Percentiles rank a stretch among this genome's conserved stretches.
These are phyloP conservation scores for Gymnobelideus leadbeateri DNA, from an alignment of 2,113 vertebrate species.

Conservation along the genomic window DNA sequence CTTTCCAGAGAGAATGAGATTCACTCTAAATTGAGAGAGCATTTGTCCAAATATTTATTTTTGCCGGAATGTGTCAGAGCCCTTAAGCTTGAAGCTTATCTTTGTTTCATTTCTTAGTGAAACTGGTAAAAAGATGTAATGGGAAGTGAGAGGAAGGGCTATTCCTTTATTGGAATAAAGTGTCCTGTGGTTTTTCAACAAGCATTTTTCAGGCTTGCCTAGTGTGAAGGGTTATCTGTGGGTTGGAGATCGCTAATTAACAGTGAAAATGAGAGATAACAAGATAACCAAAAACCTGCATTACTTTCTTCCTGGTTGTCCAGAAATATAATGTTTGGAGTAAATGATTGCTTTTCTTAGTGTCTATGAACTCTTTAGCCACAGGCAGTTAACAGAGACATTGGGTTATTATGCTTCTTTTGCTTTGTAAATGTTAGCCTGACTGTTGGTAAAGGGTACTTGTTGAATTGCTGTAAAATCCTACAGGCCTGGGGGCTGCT, in stretches of 20 bases:
- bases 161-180: conserved; percentile 17
- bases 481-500: neutral
- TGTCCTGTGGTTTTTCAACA: neutral
- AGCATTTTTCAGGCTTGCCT: conserved; percentile 27
- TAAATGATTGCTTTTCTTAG: neutral
- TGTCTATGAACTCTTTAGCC: conserved; percentile 19
- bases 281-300: neutral
- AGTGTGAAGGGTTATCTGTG: conserved; percentile 19
- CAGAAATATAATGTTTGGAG: neutral
- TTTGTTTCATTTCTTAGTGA: conserved; percentile 11
- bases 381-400: neutral
- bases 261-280: conserved; percentile 44
- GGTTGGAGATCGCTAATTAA: conserved; percentile 25
- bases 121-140: neutral
- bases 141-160: neutral
- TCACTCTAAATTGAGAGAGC: neutral
- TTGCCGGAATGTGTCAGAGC: conserved; percentile 6
- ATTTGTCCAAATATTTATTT: conserved; percentile 26
- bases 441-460: neutral
- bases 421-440: neutral
- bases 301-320: neutral
- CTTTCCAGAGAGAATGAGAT: neutral
- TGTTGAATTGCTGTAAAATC: neutral
- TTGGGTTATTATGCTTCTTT: conserved; percentile 10
- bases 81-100: neutral